Conservation (phyloP, 2,113 vertebrate species). For the Panthera uncia region DNA sequence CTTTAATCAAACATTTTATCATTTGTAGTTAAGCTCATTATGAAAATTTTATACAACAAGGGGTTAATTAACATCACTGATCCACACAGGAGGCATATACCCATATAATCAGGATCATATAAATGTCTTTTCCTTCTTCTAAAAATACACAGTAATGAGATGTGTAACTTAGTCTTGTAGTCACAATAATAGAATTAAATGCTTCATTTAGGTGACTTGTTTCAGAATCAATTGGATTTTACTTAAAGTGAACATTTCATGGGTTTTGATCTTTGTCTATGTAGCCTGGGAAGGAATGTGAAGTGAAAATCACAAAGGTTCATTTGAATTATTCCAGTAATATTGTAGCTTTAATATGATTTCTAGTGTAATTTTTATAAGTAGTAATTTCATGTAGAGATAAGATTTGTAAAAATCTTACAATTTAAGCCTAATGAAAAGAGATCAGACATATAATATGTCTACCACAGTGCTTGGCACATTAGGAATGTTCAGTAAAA, state of each 20-base stretch:
- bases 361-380: conserved; percentile 1
- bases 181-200: conserved; percentile 50
- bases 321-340: conserved; percentile 23
- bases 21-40: conserved; percentile 66
- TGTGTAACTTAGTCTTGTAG: conserved; percentile 16
- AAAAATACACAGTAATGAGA: conserved; percentile 15
- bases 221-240: neutral
- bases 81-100: conserved; percentile 59
- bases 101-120: conserved; percentile 52
- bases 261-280: neutral
- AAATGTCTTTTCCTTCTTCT: conserved; percentile 58
- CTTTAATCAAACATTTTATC: conserved; percentile 73
- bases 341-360: conserved; percentile 26
- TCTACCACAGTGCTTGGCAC: neutral
- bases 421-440: conserved; percentile 16
- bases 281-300: neutral
- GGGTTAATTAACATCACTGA: conserved; percentile 72
- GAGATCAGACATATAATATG: neutral
- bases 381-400: neutral
- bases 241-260: neutral
- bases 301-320: conserved; percentile 9
- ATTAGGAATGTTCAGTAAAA: conserved; percentile 25
- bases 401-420: neutral
- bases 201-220: conserved; percentile 18
- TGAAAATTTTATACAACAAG: conserved; percentile 73